Base-by-base conservation (phyloP, 2,797 vertebrate species). In the Smutsia temminckii region DNA sequence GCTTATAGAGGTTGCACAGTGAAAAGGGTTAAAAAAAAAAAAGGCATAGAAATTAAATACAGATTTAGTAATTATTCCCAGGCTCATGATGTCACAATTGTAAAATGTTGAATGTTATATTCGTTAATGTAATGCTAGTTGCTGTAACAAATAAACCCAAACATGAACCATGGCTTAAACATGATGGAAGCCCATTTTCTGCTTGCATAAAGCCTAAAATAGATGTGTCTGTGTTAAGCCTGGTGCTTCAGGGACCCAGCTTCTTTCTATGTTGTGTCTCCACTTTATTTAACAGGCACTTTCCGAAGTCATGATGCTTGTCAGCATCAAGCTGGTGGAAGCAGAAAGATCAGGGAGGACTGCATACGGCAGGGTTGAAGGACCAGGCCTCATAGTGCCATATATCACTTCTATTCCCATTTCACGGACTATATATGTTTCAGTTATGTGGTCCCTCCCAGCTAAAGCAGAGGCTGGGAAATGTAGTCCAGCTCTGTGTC, bases 151-250 rank as follows among this genome's bases (percentile, higher is more conserved):
- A 40, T 53, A 92, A 75, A 23, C 40, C 13, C 37, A 37, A 63
- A 69, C 14, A 0, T 21, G 27, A 32, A 29, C 29, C 20, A 0
- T n/a, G 18, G 55, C 29, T 55, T 5, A 32, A 3, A 61, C 6
- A 3, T 4, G 8, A 55, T 12, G 32, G 40, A 14, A 87, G 12
- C 6, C 51, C 63, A 18, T 64, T 90, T 63, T 71, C n/a, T 9
- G 8, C 9, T 63, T 66, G 21, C 37, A 69, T 61, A 61, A 85
- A 90, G 27, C 42, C 85, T n/a, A 9, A n/a, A 27, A 8, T 23
- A 8, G 2, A 20, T 11, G 1, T 27, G 4, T n/a, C 42, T 46
- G 0, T 92, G 11, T 49, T n/a, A 61, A 74, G 16, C 49, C 34
- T 53, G 42, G 71, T 79, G 94, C 37, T 69, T 57, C 66, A n/a